A percentile compares a stretch with the other conserved stretches of the same genome.
Conservation (phyloP, 2,888 invertebrate genomes). For the Zaprionus obscuricornis region DNA sequence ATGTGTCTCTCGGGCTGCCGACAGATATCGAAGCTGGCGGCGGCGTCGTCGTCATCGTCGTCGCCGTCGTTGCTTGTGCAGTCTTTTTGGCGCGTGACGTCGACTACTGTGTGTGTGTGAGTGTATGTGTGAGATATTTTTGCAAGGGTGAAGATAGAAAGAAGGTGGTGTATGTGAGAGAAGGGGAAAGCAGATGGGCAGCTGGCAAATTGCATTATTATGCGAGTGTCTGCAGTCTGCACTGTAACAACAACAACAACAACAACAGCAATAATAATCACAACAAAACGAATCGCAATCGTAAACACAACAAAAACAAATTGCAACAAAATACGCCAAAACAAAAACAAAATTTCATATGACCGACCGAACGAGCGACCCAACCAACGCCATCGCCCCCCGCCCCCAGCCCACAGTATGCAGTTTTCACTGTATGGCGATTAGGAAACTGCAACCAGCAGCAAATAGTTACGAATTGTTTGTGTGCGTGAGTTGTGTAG, state of each 20-base stretch:
- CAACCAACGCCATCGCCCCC: too few species aligned
- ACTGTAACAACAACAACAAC: conserved; percentile 63
- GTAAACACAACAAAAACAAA: conserved; percentile 36
- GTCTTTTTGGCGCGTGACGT: conserved; percentile 76
- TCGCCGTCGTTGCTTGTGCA: conserved; percentile 43
- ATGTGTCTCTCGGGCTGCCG: conserved; percentile 33
- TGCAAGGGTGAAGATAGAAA: conserved; percentile 6
- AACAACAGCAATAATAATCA: conserved; percentile 18
- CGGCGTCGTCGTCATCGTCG: conserved; percentile 3
- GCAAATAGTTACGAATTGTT: conserved; percentile 27
- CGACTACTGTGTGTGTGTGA: conserved; percentile 32
- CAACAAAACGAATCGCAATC: conserved; percentile 4
- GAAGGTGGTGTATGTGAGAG: conserved; percentile 5
- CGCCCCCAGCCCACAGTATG: conserved; percentile 1
- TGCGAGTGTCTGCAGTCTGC: conserved; percentile 82
- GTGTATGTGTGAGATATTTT: conserved; percentile 8
- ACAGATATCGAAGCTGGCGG: conserved; percentile 47
- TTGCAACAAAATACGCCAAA: conserved; percentile 20
- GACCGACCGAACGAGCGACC: too few species aligned
- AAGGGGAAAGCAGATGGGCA: conserved; percentile 41
- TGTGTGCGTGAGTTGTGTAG: not conserved
- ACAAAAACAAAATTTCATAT: conserved; percentile 51
- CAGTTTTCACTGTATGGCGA: conserved; percentile 39
- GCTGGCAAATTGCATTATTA: conserved; percentile 82
- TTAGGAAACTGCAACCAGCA: conserved; percentile 58